These are phyloP conservation scores for Drosophila mimica DNA, from an alignment of 2,888 invertebrate species.

Conservation along the genomic window DNA sequence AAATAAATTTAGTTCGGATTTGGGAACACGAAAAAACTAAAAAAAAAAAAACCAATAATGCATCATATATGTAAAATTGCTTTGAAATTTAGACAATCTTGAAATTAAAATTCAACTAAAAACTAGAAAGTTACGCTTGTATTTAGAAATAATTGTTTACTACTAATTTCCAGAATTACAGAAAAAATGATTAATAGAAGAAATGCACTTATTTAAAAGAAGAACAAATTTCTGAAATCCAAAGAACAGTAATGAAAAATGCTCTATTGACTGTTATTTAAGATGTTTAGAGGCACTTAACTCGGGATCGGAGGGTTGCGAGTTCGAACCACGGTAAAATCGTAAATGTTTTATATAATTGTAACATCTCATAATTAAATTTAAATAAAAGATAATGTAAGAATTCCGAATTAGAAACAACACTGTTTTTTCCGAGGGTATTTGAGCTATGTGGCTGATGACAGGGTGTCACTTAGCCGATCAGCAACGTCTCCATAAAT, in stretches of 20 bases:
- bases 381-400: neutral
- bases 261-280: neutral
- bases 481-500: neutral
- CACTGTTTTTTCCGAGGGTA: neutral
- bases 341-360: too few species aligned
- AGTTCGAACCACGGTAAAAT: neutral
- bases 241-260: neutral
- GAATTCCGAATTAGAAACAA: neutral
- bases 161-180: neutral
- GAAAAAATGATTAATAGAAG: neutral
- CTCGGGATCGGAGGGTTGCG: too few species aligned
- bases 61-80: neutral
- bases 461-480: constrained; percentile 7
- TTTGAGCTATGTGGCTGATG: neutral
- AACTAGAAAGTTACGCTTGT: neutral
- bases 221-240: neutral
- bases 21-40: neutral
- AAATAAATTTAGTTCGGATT: neutral
- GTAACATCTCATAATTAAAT: neutral
- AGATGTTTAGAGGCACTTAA: too few species aligned
- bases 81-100: neutral
- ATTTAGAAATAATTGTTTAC: neutral
- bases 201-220: neutral
- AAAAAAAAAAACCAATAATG: neutral
- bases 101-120: neutral